Evolutionary conservation across 2,888 invertebrate species (phyloP), one percentile per base, ranked within the genome.

Genomic region (Rhingia rostrata): DNA sequence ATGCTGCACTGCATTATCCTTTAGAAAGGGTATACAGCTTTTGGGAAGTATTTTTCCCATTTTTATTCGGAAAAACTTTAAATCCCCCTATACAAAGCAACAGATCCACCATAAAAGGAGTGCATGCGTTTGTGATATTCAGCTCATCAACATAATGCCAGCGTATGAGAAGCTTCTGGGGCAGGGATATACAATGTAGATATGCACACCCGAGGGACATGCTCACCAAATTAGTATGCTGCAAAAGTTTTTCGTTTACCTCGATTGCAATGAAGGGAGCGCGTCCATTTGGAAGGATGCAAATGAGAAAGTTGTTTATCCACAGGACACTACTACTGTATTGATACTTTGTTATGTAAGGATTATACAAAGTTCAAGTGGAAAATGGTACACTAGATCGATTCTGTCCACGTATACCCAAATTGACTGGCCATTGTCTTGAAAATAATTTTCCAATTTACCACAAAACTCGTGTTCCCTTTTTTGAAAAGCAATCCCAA

Each of bases 151-250:
- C 63, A n/a, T 37, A 63, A 37, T 63, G 22, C n/a, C 10, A 47
- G 47, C 37, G 45, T 6, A 37, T n/a, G 35, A 22, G 9, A 49
- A 10, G n/a, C 43, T 49, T 9, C 49, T 10, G 6, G 10, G 7
- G n/a, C 4, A 37, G 10, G n/a, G 10, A 22, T 4, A 35, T 37
- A 22, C 51, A 41, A 32, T 30, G 0, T 22, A 22, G 9, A 12
- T 7, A 2, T 7, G 49, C 9, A 47, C 30, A 14, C 41, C 1
- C 33, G 3, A 43, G 7, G 35, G 54, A 54, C n/a, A 22, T 10
- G 10, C 6, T 2, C 30, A 67, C 33, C 33, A 54, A 67, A 67
- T 67, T 54, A 43, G 67, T 67, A 69, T 69, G 45, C 69, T 32
- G 35, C 5, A 32, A 56, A 58, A 69, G 69, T 69, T 56, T 30